phyloP scores from a whole-genome alignment of 2,888 invertebrate species.

The Mystacides longicornis region DNA sequence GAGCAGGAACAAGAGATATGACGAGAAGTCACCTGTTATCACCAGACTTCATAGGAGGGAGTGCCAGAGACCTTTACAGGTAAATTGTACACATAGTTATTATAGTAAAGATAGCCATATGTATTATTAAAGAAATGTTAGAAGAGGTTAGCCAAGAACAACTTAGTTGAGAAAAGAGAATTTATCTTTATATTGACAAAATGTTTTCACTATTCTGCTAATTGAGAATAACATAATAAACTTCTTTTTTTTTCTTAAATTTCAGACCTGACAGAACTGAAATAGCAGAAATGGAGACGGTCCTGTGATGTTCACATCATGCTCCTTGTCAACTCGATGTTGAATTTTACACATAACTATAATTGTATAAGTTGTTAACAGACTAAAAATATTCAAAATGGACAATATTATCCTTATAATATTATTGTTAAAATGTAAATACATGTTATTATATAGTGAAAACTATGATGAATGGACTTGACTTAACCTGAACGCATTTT shows the following conservation, averaged over 20 bases:
- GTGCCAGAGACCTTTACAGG: conserved; percentile 44
- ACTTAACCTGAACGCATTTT: no score
- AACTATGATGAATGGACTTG: no score
- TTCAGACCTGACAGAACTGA: conserved; percentile 57
- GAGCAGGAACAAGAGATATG: conserved; percentile 48
- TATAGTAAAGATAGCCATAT: neutral
- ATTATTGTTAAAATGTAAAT: no score
- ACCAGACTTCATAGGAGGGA: conserved; percentile 30
- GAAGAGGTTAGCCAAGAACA: neutral
- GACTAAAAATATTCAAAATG: neutral
- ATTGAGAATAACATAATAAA: neutral
- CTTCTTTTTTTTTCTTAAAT: conserved; percentile 22
- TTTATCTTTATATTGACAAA: neutral
- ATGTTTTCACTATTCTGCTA: neutral
- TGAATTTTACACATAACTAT: neutral
- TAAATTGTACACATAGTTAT: conserved; percentile 25
- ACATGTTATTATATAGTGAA: no score
- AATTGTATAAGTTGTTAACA: no score
- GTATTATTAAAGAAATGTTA: neutral
- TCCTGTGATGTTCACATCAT: conserved; percentile 59
- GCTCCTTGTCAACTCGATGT: neutral
- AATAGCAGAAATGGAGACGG: conserved; percentile 87
- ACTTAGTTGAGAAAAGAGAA: neutral
- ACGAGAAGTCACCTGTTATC: conserved; percentile 32
- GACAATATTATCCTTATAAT: neutral